These are phyloP conservation scores for Euura saliciscinereae DNA, from an alignment of 1,140 invertebrate genomes.

Conservation along the genomic window DNA sequence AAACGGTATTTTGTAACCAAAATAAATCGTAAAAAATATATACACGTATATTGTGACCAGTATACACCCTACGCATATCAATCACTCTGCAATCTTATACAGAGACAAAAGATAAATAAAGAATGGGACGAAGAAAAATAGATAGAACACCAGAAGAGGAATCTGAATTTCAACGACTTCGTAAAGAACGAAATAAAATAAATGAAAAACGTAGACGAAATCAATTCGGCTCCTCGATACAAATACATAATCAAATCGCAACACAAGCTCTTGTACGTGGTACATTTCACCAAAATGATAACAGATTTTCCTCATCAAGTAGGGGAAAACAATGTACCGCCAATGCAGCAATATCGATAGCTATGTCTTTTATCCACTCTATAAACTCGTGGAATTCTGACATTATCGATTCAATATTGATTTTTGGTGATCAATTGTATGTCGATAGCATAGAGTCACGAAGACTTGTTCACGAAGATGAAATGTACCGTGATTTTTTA, in stretches of 20 bases:
- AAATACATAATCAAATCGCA: background rate
- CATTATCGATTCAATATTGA: slow-evolving; percentile 12
- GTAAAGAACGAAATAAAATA: background rate
- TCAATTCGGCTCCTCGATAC: background rate
- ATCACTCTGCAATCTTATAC: background rate
- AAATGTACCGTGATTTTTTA: too few species aligned
- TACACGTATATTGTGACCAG: too few species aligned
- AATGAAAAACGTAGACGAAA: background rate
- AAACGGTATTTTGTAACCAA: background rate
- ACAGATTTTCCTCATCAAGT: background rate
- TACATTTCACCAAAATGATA: too few species aligned
- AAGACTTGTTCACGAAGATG: background rate
- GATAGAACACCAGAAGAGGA: background rate
- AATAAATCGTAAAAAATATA: background rate
- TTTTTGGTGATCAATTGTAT: slow-evolving; percentile 12
- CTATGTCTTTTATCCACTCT: background rate
- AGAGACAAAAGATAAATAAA: background rate
- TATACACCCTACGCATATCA: background rate
- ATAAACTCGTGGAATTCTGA: background rate
- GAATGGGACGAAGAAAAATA: background rate
- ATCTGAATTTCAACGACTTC: background rate
- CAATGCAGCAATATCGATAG: background rate
- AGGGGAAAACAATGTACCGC: slow-evolving; percentile 15
- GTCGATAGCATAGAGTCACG: slow-evolving; percentile 5
- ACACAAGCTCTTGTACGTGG: background rate